phyloP scores from a whole-genome alignment of 2,113 vertebrate species.

The Empidonax traillii region DNA sequence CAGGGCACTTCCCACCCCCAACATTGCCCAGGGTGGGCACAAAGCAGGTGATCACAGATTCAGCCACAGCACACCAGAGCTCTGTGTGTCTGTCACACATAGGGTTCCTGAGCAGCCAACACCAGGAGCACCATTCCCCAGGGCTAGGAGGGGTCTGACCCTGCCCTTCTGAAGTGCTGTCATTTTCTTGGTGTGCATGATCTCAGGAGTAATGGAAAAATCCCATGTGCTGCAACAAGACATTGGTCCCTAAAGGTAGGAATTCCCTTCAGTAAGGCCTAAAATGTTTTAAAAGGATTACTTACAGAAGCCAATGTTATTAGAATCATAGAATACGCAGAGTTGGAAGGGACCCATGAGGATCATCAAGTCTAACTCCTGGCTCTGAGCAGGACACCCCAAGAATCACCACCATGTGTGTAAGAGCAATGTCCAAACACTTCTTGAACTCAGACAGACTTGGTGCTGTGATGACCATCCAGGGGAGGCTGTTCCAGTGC shows the following conservation, averaged over 20 bases:
- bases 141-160: background rate
- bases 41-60: background rate
- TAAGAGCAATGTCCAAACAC: background rate
- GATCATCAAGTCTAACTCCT: background rate
- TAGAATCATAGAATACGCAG: background rate
- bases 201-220: background rate
- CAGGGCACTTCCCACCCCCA: background rate
- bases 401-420: background rate
- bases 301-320: background rate
- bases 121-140: background rate
- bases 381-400: background rate
- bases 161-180: background rate
- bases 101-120: background rate
- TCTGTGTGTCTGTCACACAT: fast-evolving
- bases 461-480: background rate
- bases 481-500: background rate
- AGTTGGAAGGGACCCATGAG: background rate
- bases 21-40: background rate
- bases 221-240: background rate
- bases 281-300: background rate
- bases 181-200: background rate
- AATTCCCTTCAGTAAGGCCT: background rate
- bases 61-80: background rate
- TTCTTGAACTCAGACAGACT: background rate
- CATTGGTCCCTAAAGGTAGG: no score